phyloP scores from a whole-genome alignment of 2,888 invertebrate species.

The Barypeithes pellucidus region DNA sequence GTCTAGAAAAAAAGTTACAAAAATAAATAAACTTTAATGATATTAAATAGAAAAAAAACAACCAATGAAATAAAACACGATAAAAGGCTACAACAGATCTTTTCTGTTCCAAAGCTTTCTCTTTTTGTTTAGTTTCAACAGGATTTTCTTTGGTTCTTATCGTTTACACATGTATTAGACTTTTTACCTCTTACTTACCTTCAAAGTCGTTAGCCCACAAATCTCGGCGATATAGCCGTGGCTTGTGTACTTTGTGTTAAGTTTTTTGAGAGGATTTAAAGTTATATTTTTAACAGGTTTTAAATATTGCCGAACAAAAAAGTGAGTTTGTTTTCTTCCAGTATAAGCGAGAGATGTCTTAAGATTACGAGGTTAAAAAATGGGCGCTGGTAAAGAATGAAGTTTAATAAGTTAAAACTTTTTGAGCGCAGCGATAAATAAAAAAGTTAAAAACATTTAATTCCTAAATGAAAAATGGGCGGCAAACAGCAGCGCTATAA shows the following conservation, averaged over 20 bases:
- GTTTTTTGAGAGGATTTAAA: constrained; percentile 18
- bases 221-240: background rate
- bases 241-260: constrained; percentile 19
- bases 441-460: constrained; percentile 55
- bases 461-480: constrained; percentile 54
- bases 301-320: constrained; percentile 30
- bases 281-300: constrained; percentile 31
- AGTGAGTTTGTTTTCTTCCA: constrained; percentile 37
- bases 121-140: background rate
- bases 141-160: background rate
- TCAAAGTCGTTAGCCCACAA: constrained; percentile 5
- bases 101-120: background rate
- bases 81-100: no score
- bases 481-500: constrained; percentile 56
- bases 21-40: no score
- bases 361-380: constrained; percentile 49
- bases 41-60: no score
- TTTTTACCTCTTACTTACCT: background rate
- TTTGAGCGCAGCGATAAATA: constrained; percentile 53
- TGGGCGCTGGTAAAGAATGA: constrained; percentile 47
- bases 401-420: constrained; percentile 54
- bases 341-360: constrained; percentile 38
- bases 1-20: no score
- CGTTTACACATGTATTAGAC: background rate
- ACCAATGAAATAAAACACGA: no score